Percentiles rank a stretch among this genome's conserved stretches.
Conservation (phyloP, 2,888 invertebrate species). For the Anagyrus pseudococci region DNA sequence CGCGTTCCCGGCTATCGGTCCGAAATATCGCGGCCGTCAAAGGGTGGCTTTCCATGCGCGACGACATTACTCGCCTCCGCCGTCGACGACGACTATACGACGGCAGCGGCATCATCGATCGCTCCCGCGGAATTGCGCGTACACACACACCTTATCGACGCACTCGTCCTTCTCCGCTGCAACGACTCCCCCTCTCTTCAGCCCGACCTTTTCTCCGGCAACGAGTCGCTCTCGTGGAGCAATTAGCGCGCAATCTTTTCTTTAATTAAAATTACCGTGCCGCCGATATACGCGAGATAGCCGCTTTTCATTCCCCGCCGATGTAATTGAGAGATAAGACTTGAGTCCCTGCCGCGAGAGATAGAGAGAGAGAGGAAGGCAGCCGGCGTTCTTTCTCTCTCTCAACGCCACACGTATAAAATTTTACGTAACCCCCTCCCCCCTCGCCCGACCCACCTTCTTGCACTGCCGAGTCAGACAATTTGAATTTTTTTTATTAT, state of each 20-base stretch:
- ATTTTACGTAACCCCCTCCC: too few relatives aligned
- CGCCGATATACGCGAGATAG: slow-evolving; percentile 14
- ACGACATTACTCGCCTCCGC: slow-evolving; percentile 5
- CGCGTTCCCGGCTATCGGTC: slow-evolving; percentile 6
- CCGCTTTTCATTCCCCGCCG: slow-evolving; percentile 4
- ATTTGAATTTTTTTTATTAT: too few relatives aligned
- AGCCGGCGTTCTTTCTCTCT: too few relatives aligned
- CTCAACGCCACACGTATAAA: too few relatives aligned
- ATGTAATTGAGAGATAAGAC: slow-evolving; percentile 37
- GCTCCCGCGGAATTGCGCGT: too few relatives aligned
- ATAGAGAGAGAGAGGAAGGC: too few relatives aligned
- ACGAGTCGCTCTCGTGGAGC: slow-evolving; percentile 24
- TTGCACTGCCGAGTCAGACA: too few relatives aligned
- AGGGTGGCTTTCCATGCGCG: slow-evolving; percentile 34
- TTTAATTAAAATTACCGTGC: slow-evolving; percentile 38
- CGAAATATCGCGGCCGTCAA: slow-evolving; percentile 17
- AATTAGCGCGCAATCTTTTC: slow-evolving; percentile 38
- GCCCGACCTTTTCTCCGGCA: too few relatives aligned
- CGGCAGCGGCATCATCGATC: background rate
- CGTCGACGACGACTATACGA: too few relatives aligned
- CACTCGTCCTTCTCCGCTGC: too few relatives aligned
- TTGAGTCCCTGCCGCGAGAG: too few relatives aligned
- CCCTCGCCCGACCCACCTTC: too few relatives aligned
- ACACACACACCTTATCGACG: background rate
- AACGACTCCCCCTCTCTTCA: background rate